Percentiles rank a stretch among this genome's conserved stretches.
These are phyloP conservation scores for Platycercus adscitus DNA, from an alignment of 2,113 vertebrate species.

Conservation along the genomic window DNA sequence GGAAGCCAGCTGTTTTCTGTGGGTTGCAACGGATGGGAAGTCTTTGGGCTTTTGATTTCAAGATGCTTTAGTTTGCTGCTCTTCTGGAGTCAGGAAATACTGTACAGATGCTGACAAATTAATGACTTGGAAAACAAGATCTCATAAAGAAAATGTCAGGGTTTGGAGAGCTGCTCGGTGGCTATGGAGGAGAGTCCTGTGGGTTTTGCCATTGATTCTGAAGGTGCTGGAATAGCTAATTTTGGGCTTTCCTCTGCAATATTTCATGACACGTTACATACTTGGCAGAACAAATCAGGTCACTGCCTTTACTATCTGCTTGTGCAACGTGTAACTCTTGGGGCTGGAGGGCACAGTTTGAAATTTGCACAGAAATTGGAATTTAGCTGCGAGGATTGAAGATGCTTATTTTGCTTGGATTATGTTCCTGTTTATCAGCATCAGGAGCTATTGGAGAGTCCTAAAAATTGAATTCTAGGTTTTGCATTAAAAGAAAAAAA, in stretches of 20 bases:
- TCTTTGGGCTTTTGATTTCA: background rate
- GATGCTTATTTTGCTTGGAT: slow-evolving; percentile 52
- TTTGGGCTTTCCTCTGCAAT: background rate
- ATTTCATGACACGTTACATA: background rate
- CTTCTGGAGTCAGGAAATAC: background rate
- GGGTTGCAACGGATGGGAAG: background rate
- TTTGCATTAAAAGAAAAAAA: slow-evolving; percentile 42
- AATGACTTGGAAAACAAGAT: slow-evolving; percentile 31
- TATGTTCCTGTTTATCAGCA: slow-evolving; percentile 63
- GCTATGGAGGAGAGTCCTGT: background rate
- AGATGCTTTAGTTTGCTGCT: background rate
- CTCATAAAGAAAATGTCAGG: slow-evolving; percentile 2
- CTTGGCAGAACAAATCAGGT: background rate
- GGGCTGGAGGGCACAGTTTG: background rate
- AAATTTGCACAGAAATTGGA: slow-evolving; percentile 73
- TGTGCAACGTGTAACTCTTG: background rate
- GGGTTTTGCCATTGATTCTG: background rate
- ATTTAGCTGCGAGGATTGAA: slow-evolving; percentile 50
- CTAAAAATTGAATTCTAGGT: slow-evolving; percentile 59
- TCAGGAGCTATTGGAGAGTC: background rate
- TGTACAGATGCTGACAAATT: background rate
- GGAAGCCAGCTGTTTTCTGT: background rate
- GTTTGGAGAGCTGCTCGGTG: background rate
- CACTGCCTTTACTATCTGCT: slow-evolving; percentile 32
- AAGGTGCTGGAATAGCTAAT: slow-evolving; percentile 17